Evolutionary conservation across 2,888 invertebrate genomes (phyloP).

Genomic region (Creontiades dilutus): DNA sequence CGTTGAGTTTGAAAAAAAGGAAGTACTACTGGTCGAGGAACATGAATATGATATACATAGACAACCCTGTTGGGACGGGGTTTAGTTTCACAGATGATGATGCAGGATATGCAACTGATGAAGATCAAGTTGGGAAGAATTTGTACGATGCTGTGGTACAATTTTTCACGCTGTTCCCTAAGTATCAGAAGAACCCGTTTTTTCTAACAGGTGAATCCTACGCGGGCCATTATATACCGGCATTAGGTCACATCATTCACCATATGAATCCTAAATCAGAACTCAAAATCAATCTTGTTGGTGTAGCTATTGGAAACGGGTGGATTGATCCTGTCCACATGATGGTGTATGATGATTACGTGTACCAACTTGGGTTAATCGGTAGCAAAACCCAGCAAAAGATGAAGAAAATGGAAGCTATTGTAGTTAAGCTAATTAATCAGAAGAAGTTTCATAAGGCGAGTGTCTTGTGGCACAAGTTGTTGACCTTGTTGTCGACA

Average conservation of each 20-base stretch:
- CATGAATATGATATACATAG: slow-evolving; percentile 91
- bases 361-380: slow-evolving; percentile 85
- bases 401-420: slow-evolving; percentile 41
- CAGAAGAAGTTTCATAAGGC: slow-evolving; percentile 34
- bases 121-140: slow-evolving; percentile 89
- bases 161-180: slow-evolving; percentile 90
- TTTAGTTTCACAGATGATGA: slow-evolving; percentile 90
- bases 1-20: slow-evolving; percentile 89
- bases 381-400: slow-evolving; percentile 79
- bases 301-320: slow-evolving; percentile 89
- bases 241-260: slow-evolving; percentile 86
- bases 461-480: background rate
- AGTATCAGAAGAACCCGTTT: slow-evolving; percentile 86
- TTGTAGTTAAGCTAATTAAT: slow-evolving; percentile 11
- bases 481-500: background rate
- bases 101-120: slow-evolving; percentile 88
- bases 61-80: slow-evolving; percentile 95
- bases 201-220: slow-evolving; percentile 94
- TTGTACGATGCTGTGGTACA: slow-evolving; percentile 87
- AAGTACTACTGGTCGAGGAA: slow-evolving; percentile 88
- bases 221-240: slow-evolving; percentile 89
- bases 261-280: slow-evolving; percentile 85
- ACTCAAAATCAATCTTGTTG: slow-evolving; percentile 84
- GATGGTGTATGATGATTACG: slow-evolving; percentile 87
- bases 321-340: slow-evolving; percentile 89